A percentile compares a stretch with the other conserved stretches of the same genome.
Evolutionary conservation across 2,888 invertebrate genomes (phyloP).

Genomic region (Apotomis turbidana): DNA sequence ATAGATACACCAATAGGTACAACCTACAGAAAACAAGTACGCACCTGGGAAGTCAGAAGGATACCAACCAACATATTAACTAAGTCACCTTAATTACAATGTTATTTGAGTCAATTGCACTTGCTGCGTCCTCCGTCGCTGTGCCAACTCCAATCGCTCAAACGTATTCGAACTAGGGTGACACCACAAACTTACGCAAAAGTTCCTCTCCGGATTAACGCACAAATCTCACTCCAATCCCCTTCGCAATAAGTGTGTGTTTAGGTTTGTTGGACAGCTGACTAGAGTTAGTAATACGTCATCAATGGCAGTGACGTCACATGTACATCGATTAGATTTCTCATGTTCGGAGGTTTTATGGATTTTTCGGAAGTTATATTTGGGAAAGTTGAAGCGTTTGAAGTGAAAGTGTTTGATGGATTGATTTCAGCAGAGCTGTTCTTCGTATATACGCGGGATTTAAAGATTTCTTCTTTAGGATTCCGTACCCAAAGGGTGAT

Average conservation of each 20-base stretch:
- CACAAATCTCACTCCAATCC: not conserved
- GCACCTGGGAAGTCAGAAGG: too few relatives aligned
- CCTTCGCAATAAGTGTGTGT: not conserved
- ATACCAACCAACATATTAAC: too few relatives aligned
- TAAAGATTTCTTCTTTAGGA: too few relatives aligned
- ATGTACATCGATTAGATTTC: not conserved
- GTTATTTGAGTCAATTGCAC: not conserved
- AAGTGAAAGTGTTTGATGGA: not conserved
- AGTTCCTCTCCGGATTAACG: not conserved
- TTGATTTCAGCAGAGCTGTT: not conserved
- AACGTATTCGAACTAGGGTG: conserved; percentile 27
- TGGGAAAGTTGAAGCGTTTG: not conserved
- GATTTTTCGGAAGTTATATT: not conserved
- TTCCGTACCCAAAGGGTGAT: too few relatives aligned
- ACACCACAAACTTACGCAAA: conserved; percentile 8
- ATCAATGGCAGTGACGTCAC: conserved; percentile 17
- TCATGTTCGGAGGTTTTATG: not conserved
- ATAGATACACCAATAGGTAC: too few relatives aligned
- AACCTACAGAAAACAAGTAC: too few relatives aligned
- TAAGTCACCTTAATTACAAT: too few relatives aligned
- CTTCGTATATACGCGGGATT: not conserved
- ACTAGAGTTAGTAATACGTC: conserved; percentile 15
- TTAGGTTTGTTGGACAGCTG: not conserved
- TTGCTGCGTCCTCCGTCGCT: not conserved
- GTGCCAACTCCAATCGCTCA: conserved; percentile 20